phyloP scores from a whole-genome alignment of 2,888 invertebrate genomes.

The Drosophila robusta region DNA sequence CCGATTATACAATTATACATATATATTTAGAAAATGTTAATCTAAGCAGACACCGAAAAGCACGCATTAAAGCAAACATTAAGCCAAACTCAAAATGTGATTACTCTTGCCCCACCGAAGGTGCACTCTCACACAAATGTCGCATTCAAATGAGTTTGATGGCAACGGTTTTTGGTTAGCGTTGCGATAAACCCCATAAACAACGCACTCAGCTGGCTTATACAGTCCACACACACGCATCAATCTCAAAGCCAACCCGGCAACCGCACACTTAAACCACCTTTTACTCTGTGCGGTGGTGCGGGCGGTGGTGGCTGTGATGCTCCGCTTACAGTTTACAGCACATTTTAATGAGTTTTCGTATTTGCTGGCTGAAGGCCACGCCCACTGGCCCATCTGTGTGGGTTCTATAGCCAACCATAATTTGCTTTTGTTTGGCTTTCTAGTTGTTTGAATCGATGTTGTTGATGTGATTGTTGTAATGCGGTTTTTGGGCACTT shows the following conservation, averaged over 20 bases:
- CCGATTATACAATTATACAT: too few relatives aligned
- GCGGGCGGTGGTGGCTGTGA: slow-evolving; percentile 4
- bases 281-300: slow-evolving; percentile 26
- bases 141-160: slow-evolving; percentile 37
- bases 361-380: slow-evolving; percentile 29
- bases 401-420: slow-evolving; percentile 44
- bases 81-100: slow-evolving; percentile 8
- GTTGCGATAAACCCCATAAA: slow-evolving; percentile 53
- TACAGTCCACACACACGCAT: slow-evolving; percentile 32
- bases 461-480: slow-evolving; percentile 36
- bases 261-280: slow-evolving; percentile 49
- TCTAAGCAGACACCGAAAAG: not conserved
- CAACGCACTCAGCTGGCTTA: slow-evolving; percentile 42
- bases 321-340: slow-evolving; percentile 47
- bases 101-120: slow-evolving; percentile 16
- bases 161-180: slow-evolving; percentile 35
- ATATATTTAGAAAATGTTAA: too few relatives aligned
- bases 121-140: slow-evolving; percentile 24
- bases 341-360: slow-evolving; percentile 72
- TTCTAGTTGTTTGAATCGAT: slow-evolving; percentile 44
- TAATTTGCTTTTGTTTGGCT: slow-evolving; percentile 60
- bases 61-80: not conserved
- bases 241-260: slow-evolving; percentile 33
- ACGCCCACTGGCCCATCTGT: slow-evolving; percentile 27
- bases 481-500: slow-evolving; percentile 55